phyloP scores from a whole-genome alignment of 2,888 invertebrate species.

The Tinea trinotella region DNA sequence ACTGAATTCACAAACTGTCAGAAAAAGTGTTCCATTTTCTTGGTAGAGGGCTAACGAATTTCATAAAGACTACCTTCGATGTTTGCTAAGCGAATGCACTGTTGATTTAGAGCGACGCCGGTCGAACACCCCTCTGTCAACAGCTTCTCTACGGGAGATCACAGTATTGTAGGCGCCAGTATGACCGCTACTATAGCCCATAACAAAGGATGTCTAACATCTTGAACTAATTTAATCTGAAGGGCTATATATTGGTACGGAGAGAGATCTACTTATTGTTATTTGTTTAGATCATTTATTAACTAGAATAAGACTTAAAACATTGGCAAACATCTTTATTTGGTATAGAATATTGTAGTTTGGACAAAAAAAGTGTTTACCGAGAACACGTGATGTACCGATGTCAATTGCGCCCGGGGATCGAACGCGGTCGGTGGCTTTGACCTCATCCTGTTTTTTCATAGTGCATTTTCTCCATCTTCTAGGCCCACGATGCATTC shows the following conservation, averaged over 20 bases:
- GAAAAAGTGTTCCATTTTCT: conserved; percentile 29
- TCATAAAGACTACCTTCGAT: conserved; percentile 33
- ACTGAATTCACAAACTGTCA: conserved; percentile 23
- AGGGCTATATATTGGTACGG: conserved; percentile 35
- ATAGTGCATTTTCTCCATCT: no score
- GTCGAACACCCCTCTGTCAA: conserved; percentile 16
- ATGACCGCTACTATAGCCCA: neutral
- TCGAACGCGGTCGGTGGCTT: no score
- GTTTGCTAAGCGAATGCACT: conserved; percentile 45
- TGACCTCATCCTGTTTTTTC: no score
- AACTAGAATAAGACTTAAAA: no score
- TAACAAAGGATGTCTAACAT: neutral
- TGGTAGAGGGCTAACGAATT: conserved; percentile 42
- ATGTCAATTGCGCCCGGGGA: no score
- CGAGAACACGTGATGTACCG: no score
- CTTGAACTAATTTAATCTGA: conserved; percentile 26
- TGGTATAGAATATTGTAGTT: no score
- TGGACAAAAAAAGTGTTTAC: no score
- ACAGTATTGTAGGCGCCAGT: neutral
- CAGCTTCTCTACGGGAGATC: conserved; percentile 11
- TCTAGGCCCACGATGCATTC: no score
- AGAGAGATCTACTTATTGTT: no score
- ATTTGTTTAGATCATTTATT: no score
- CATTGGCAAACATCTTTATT: no score
- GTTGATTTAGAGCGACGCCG: conserved; percentile 39